Evolutionary conservation across 2,888 invertebrate genomes (phyloP).

Genomic region (Acleris literana): DNA sequence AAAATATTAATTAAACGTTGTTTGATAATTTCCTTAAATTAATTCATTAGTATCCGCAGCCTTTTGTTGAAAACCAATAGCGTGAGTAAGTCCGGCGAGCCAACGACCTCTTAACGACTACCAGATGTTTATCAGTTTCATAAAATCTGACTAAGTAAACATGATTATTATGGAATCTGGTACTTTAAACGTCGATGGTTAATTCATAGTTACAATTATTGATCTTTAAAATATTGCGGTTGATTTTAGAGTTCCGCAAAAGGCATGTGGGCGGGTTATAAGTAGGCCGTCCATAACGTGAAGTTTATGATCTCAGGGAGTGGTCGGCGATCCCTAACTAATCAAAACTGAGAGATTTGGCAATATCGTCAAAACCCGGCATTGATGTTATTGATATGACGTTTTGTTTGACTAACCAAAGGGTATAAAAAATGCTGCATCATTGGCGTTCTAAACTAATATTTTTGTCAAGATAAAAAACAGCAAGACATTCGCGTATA

Average conservation of each 20-base stretch:
- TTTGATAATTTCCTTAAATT: constrained; percentile 27
- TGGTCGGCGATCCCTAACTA: background rate
- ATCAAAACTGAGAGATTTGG: constrained; percentile 15
- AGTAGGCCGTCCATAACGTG: background rate
- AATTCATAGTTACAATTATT: constrained; percentile 3
- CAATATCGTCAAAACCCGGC: background rate
- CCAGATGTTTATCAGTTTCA: constrained; percentile 26
- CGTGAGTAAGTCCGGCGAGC: constrained; percentile 35
- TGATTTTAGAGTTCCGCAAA: constrained; percentile 2
- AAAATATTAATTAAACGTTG: constrained; percentile 15
- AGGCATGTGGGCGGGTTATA: background rate
- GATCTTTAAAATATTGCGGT: background rate
- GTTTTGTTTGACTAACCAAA: no score
- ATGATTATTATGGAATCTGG: constrained; percentile 7
- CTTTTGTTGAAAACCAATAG: constrained; percentile 38
- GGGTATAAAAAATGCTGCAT: no score
- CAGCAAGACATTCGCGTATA: no score
- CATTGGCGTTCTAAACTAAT: no score
- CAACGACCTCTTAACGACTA: constrained; percentile 31
- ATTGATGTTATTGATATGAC: background rate
- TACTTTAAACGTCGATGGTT: constrained; percentile 4
- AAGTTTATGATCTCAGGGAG: constrained; percentile 3
- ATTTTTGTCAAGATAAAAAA: no score
- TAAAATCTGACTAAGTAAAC: constrained; percentile 20
- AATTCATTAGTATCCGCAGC: constrained; percentile 28